Percentiles rank a stretch among this genome's conserved stretches.
Conservation (phyloP, 2,888 invertebrate species). For the Matsumyia berberina region DNA sequence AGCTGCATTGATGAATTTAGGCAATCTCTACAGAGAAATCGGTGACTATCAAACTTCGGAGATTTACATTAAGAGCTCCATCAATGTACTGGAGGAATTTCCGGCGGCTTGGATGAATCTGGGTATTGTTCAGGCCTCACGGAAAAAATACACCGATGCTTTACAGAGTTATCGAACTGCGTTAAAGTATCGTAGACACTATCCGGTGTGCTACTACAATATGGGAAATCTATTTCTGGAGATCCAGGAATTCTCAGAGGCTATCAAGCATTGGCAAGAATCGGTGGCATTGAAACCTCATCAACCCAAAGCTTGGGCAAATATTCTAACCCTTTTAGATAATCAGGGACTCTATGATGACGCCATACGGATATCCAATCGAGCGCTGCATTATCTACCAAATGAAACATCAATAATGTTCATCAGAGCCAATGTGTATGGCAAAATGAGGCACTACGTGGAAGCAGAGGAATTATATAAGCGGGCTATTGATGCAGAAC, state of each 20-base stretch:
- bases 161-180: conserved; percentile 92
- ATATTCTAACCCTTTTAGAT: conserved; percentile 93
- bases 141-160: conserved; percentile 89
- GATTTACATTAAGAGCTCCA: conserved; percentile 90
- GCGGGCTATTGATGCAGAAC: conserved; percentile 89
- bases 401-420: conserved; percentile 92
- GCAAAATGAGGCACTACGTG: conserved; percentile 90
- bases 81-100: conserved; percentile 89
- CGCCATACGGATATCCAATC: conserved; percentile 89
- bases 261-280: conserved; percentile 92
- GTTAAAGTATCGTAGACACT: conserved; percentile 89
- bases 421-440: conserved; percentile 94
- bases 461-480: conserved; percentile 93
- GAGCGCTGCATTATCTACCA: conserved; percentile 89
- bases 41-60: conserved; percentile 96
- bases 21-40: conserved; percentile 95
- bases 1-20: conserved; percentile 96
- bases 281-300: conserved; percentile 91
- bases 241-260: conserved; percentile 89
- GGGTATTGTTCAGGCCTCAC: conserved; percentile 94
- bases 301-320: conserved; percentile 96
- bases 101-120: conserved; percentile 99
- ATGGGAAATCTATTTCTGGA: conserved; percentile 97
- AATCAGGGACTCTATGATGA: conserved; percentile 89
- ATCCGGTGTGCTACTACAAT: conserved; percentile 97